Evolutionary conservation across 2,888 invertebrate species (phyloP), one percentile per base, ranked within the genome.

Genomic region (Eupithecia dodoneata): DNA sequence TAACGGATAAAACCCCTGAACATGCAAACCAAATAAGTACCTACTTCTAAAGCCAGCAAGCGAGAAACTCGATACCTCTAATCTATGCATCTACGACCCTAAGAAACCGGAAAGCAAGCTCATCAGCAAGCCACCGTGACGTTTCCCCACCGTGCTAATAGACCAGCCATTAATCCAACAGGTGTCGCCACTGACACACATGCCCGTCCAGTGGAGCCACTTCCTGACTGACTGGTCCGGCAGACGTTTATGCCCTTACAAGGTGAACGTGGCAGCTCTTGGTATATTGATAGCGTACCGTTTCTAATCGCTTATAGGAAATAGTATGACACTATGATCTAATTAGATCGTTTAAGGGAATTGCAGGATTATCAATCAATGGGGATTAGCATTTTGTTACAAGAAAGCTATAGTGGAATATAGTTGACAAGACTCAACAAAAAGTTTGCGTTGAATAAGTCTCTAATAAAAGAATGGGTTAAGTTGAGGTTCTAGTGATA

Each of bases 111-210:
- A 75, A 75, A 73, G 75, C 71, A 47, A 69, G 41, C 73, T 73
- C 75, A 72, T 75, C 75, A 77, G 30, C 66, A 49, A 15, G 70
- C 70, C 49, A 73, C 59, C 69, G 71, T 74, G 72, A 75, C 78
- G 73, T 73, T 71, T 47, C 73, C 67, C 65, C 78, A 49, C 76
- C 72, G 76, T 75, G 73, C 70, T 71, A 79, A 74, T 81, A 75
- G 83, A 76, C 80, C 59, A 74, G 81, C 83, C 77, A 81, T 79
- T 72, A 80, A 79, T 72, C 78, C 59, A 80, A 82, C 81, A 81
- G 72, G 84, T 83, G 79, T 79, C 72, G 75, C 82, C 83, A 82
- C 81, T 87, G 86, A 85, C 87, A 87, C 72, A 87, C 83, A 86
- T 86, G 82, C 72, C 66, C 70, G 47, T 30, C 66, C 10, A n/a